Conservation (phyloP, 2,888 invertebrate species). For the Euclidia mi region DNA sequence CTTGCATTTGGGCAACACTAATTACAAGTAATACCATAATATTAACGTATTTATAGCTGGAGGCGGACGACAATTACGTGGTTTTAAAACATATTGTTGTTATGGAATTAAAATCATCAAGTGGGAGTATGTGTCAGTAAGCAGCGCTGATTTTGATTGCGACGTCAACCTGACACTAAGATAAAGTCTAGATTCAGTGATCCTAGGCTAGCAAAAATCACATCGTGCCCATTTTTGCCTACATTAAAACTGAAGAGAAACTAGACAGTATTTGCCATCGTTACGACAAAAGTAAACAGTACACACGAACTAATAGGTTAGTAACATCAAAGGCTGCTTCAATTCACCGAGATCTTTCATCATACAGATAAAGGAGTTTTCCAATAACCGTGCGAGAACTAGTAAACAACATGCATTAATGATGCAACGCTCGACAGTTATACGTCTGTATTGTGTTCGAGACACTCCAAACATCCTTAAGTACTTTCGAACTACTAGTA, state of each 20-base stretch:
- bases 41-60: not conserved
- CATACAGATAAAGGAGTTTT: constrained; percentile 42
- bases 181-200: constrained; percentile 31
- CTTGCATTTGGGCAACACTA: too few species aligned
- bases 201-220: constrained; percentile 4
- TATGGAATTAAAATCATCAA: too few species aligned
- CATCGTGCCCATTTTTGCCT: not conserved
- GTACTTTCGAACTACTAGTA: constrained; percentile 43
- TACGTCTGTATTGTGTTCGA: constrained; percentile 33
- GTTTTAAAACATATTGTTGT: constrained; percentile 6
- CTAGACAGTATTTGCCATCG: not conserved
- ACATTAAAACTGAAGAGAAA: not conserved
- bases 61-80: not conserved
- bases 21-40: not conserved
- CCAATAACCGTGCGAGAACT: constrained; percentile 49
- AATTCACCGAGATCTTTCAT: constrained; percentile 1
- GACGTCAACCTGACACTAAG: constrained; percentile 36
- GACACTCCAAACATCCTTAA: constrained; percentile 46
- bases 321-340: constrained; percentile 5
- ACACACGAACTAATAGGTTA: constrained; percentile 2
- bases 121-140: too few species aligned
- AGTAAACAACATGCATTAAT: constrained; percentile 54
- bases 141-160: constrained; percentile 20
- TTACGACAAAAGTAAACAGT: not conserved
- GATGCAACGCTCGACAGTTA: constrained; percentile 50